These are phyloP conservation scores for Leptoteleia sp. DNA, from an alignment of 1,140 invertebrate genomes.

Conservation along the genomic window DNA sequence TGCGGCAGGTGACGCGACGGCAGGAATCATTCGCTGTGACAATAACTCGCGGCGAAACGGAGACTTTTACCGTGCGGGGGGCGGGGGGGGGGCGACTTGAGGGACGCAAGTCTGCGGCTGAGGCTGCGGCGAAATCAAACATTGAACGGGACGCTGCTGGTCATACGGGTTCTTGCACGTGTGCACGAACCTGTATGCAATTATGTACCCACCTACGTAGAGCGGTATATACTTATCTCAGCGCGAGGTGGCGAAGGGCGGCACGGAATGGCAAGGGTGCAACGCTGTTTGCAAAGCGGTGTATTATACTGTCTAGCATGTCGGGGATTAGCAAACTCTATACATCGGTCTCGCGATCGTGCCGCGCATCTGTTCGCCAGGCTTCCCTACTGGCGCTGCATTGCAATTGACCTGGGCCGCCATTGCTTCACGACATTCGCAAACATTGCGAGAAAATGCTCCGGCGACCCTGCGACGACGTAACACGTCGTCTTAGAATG, in stretches of 20 bases:
- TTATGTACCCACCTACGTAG: conserved; percentile 61
- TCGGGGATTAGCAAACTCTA: conserved; percentile 80
- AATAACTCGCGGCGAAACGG: too few relatives aligned
- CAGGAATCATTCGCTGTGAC: too few relatives aligned
- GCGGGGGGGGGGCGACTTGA: conserved; percentile 7
- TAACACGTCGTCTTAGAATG: conserved; percentile 61
- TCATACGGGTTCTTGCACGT: conserved; percentile 61
- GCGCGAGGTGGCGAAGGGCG: conserved; percentile 65
- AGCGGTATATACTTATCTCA: conserved; percentile 59
- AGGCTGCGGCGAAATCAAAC: conserved; percentile 63
- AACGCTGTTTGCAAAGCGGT: conserved; percentile 79
- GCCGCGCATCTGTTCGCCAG: conserved; percentile 78
- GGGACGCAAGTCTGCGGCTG: conserved; percentile 23
- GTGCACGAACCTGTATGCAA: conserved; percentile 61
- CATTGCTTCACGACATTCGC: conserved; percentile 71
- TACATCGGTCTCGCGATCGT: conserved; percentile 79
- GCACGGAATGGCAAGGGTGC: conserved; percentile 66
- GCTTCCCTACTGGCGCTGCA: conserved; percentile 73
- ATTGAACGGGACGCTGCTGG: conserved; percentile 36
- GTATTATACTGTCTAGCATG: conserved; percentile 80
- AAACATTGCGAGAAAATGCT: conserved; percentile 75
- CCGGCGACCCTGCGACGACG: conserved; percentile 51
- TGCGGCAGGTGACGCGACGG: too few relatives aligned
- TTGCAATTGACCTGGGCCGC: conserved; percentile 75
- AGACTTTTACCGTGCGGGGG: too few relatives aligned